Evolutionary conservation across 2,888 invertebrate genomes (phyloP).

Genomic region (Drosophila silvestris): DNA sequence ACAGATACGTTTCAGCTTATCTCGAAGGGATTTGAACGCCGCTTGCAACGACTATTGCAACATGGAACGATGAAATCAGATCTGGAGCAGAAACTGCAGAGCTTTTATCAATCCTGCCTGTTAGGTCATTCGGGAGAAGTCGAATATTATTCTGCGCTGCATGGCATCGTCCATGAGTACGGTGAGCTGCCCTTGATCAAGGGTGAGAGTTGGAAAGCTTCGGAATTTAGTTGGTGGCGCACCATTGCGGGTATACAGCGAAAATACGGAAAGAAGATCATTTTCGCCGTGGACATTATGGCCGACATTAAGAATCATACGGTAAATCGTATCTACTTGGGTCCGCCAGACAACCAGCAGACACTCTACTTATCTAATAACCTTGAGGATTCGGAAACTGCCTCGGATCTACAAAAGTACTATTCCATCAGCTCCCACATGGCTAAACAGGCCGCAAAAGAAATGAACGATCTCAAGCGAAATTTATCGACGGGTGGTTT

Average conservation of each 20-base stretch:
- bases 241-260: constrained; percentile 69
- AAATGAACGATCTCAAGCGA: constrained; percentile 62
- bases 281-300: constrained; percentile 74
- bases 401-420: constrained; percentile 48
- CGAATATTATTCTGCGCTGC: constrained; percentile 61
- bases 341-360: constrained; percentile 49
- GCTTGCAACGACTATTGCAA: constrained; percentile 54
- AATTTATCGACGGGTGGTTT: constrained; percentile 40
- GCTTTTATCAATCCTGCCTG: constrained; percentile 77
- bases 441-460: constrained; percentile 56
- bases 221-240: constrained; percentile 78
- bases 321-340: constrained; percentile 70
- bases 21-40: constrained; percentile 67
- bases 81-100: constrained; percentile 70
- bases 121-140: constrained; percentile 45
- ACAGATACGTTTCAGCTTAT: constrained; percentile 73
- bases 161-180: constrained; percentile 59
- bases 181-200: constrained; percentile 70
- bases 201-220: constrained; percentile 57
- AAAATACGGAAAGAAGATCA: constrained; percentile 73
- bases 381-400: constrained; percentile 9
- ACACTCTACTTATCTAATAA: background rate
- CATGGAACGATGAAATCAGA: constrained; percentile 21
- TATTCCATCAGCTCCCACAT: constrained; percentile 54
- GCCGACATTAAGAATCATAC: constrained; percentile 67